Evolutionary conservation across 2,797 vertebrate species (phyloP).

Genomic region (Rhinoraja longicauda): DNA sequence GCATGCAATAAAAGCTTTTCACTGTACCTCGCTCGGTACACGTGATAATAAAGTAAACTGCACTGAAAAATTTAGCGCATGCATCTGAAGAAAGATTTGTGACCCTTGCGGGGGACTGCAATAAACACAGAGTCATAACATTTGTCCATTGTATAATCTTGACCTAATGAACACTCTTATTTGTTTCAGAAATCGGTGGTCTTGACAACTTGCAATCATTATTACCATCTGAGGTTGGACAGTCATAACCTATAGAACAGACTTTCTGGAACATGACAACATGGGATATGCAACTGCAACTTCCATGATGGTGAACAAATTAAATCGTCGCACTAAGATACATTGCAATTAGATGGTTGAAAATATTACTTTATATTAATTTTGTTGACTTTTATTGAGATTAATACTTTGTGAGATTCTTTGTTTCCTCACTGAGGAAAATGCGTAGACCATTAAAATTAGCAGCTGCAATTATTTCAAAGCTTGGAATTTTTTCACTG

Average conservation of each 20-base stretch:
- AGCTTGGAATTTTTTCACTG: constrained; percentile 8
- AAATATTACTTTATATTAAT: background rate
- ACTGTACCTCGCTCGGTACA: no score
- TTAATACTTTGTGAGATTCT: constrained; percentile 17
- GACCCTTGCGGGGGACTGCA: background rate
- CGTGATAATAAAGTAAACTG: no score
- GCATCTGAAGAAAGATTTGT: no score
- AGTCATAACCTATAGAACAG: constrained; percentile 53
- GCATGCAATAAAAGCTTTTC: no score
- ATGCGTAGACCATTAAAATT: constrained; percentile 19
- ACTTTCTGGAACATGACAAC: background rate
- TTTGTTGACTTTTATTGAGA: background rate
- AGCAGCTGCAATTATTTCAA: background rate
- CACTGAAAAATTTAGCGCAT: background rate
- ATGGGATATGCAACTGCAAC: background rate
- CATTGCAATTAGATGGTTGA: background rate
- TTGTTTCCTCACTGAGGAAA: background rate
- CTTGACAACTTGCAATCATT: constrained; percentile 65
- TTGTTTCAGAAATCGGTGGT: constrained; percentile 69
- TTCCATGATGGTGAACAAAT: background rate
- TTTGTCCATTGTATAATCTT: background rate
- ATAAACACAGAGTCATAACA: background rate
- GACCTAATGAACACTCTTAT: background rate
- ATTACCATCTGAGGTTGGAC: constrained; percentile 65
- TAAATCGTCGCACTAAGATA: background rate